Conservation (phyloP, 2,797 vertebrate genomes). For the Tragopan temminckii region DNA sequence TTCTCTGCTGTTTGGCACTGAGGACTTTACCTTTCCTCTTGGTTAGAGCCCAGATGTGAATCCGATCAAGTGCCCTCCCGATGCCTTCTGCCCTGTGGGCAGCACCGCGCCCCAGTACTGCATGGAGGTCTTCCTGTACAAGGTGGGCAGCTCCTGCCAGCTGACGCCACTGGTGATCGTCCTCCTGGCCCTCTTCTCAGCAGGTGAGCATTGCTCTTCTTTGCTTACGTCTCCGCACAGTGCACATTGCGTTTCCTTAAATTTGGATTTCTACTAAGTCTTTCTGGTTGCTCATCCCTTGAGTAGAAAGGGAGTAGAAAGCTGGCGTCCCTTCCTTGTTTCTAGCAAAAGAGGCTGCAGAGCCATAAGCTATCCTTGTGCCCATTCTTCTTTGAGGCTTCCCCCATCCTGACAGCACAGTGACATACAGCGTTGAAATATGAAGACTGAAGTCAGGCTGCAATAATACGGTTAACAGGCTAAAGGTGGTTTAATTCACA, state of each 20-base stretch:
- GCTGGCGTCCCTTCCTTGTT: background rate
- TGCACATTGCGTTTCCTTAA: background rate
- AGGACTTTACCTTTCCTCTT: background rate
- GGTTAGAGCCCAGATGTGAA: conserved; percentile 89
- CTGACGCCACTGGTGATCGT: conserved; percentile 86
- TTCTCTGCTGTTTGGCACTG: background rate
- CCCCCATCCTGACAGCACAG: background rate
- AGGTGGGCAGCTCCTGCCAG: conserved; percentile 87
- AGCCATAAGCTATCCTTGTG: background rate
- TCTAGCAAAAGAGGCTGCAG: background rate
- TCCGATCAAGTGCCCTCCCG: conserved; percentile 87
- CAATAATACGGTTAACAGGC: background rate
- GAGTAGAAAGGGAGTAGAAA: background rate
- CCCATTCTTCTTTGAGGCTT: background rate
- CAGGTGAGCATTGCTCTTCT: conserved; percentile 75
- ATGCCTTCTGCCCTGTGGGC: conserved; percentile 90
- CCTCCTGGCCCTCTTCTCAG: conserved; percentile 85
- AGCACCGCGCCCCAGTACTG: conserved; percentile 87
- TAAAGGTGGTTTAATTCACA: background rate
- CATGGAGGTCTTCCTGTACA: conserved; percentile 91
- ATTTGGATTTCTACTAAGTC: background rate
- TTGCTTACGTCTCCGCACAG: background rate
- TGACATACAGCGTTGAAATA: background rate
- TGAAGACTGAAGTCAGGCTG: background rate
- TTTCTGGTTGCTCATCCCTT: background rate